Percentiles rank a stretch among this genome's conserved stretches.
These are phyloP conservation scores for Agelaius phoeniceus DNA, from an alignment of 2,113 vertebrate species.

Conservation along the genomic window DNA sequence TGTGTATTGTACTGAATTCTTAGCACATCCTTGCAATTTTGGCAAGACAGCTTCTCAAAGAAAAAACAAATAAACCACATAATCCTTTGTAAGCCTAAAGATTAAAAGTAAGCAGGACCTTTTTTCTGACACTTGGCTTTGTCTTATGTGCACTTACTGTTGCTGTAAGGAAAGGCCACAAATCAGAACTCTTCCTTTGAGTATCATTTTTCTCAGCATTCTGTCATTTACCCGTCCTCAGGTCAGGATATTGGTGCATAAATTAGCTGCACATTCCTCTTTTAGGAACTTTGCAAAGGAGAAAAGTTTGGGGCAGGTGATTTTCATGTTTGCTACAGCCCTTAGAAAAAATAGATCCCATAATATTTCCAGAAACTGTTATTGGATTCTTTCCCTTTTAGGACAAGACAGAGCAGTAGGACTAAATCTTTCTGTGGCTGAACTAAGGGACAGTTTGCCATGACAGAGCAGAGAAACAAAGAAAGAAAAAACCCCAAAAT, in stretches of 20 bases:
- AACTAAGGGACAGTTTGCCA: neutral
- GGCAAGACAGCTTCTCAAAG: neutral
- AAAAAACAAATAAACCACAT: neutral
- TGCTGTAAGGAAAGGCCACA: neutral
- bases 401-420: neutral
- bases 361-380: neutral
- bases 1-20: neutral
- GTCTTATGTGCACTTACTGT: neutral
- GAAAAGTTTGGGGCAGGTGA: neutral
- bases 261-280: neutral
- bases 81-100: neutral
- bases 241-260: neutral
- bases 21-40: neutral
- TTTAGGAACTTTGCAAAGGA: neutral
- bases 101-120: neutral
- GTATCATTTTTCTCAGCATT: neutral
- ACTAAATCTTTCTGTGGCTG: neutral
- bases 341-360: neutral
- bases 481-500: neutral
- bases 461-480: neutral
- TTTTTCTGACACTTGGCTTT: neutral
- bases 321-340: neutral
- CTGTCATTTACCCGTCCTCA: neutral
- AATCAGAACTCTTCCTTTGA: neutral
- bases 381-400: neutral